phyloP scores from a whole-genome alignment of 2,797 vertebrate species.

The Malurus splendens region DNA sequence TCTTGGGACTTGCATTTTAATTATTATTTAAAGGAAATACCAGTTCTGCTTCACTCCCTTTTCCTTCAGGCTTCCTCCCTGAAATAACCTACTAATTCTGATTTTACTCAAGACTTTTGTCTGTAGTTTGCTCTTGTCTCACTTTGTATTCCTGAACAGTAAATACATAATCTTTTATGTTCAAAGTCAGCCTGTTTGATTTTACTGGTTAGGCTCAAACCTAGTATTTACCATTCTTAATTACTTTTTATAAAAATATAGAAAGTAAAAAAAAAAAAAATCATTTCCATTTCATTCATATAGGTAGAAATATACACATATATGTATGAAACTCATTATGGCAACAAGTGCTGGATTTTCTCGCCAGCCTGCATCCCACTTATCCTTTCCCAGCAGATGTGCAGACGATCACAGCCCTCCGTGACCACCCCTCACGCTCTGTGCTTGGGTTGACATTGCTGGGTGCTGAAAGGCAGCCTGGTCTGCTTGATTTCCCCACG shows the following conservation, averaged over 20 bases:
- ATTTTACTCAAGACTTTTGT: neutral
- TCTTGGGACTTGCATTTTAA: neutral
- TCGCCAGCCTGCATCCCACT: neutral
- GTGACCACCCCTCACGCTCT: rapidly evolving
- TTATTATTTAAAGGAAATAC: neutral
- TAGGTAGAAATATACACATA: neutral
- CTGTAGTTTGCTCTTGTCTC: neutral
- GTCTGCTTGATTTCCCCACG: neutral
- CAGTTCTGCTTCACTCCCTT: neutral
- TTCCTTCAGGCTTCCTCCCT: neutral
- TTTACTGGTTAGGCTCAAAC: neutral
- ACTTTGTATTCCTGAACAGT: neutral
- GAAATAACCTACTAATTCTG: neutral
- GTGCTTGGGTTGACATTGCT: neutral
- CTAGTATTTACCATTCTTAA: neutral
- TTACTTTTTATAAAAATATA: neutral
- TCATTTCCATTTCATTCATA: neutral
- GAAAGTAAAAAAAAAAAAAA: neutral
- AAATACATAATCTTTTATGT: neutral
- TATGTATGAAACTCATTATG: neutral
- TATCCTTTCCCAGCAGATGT: neutral
- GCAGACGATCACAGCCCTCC: neutral
- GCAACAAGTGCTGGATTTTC: neutral
- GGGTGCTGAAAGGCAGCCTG: neutral
- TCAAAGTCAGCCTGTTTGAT: neutral